Evolutionary conservation across 2,113 vertebrate species (phyloP), one percentile per base, ranked within the genome.

Genomic region (Phalacrocorax brasilianus): DNA sequence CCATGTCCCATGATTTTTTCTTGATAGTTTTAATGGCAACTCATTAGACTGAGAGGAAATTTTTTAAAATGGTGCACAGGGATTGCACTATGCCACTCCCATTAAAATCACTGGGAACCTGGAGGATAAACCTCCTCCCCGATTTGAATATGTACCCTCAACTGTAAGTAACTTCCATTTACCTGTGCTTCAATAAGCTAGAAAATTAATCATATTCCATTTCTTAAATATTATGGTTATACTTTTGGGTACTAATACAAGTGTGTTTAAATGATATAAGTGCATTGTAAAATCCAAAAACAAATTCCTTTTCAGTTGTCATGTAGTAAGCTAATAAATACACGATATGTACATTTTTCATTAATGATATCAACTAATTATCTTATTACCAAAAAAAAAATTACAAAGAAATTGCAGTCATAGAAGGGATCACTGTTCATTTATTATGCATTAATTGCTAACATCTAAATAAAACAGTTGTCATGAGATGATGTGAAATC

Each of bases 301-400:
- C 5, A 88, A 93, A 19, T 11, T 63, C 28, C 44, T 76, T 92
- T 87, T 92, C 9, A 74, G 93, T 87, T 94, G 28, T 88, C 18
- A 40, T 74, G 8, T 92, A 86, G 22, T 55, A 96, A 66, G 24
- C 35, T 92, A 93, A 83, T 62, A 94, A 71, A 72, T 72, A 89
- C 12, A 81, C 8, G 77, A 22, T 85, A 71, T 47, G n/a, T 81
- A 73, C 5, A 40, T 85, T 81, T 85, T 95, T 87, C 47, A 72
- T 75, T 88, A 92, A 80, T 92, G 93, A 75, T 79, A 65, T 75
- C 24, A 94, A 94, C 52, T 94, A 96, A 89, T 85, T 96, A 86
- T 49, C 40, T 92, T 91, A 84, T 83, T 95, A 72, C 21, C 9
- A 38, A 38, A 92, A 96, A 97, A 94, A 75, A 95, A 87, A 90